Evolutionary conservation across 53 echinoderm and acorn worm species (phyloP).

Genomic region (Arbacia lixula): DNA sequence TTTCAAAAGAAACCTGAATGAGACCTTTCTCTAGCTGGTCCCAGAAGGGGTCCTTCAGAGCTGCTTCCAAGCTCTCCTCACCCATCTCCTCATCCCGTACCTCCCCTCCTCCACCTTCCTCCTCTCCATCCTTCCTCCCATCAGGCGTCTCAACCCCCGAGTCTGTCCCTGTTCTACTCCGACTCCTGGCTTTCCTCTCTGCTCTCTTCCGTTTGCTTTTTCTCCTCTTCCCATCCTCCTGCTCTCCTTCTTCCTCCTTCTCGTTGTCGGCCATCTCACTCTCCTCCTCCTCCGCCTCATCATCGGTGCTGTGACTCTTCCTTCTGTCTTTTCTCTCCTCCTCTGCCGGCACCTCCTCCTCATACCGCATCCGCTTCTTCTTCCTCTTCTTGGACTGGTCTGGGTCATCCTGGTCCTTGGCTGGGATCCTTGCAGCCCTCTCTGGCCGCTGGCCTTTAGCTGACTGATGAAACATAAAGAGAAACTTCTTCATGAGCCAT

Average conservation of each 20-base stretch:
- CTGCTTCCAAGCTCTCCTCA: slow-evolving; percentile 13
- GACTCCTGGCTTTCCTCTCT: slow-evolving; percentile 31
- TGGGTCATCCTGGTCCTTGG: background rate
- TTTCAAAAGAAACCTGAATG: slow-evolving; percentile 57
- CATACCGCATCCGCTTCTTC: slow-evolving; percentile 23
- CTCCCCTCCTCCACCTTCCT: slow-evolving; percentile 17
- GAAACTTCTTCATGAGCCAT: too few relatives aligned
- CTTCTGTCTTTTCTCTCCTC: slow-evolving; percentile 40
- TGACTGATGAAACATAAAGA: background rate
- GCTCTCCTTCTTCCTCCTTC: background rate
- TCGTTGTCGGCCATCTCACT: slow-evolving; percentile 41
- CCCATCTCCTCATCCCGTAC: slow-evolving; percentile 23
- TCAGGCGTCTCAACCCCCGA: background rate
- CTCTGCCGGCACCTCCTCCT: slow-evolving; percentile 26
- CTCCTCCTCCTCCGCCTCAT: background rate
- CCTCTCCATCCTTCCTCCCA: background rate
- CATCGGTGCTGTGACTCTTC: slow-evolving; percentile 37
- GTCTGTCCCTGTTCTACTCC: background rate
- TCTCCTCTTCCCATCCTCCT: slow-evolving; percentile 1
- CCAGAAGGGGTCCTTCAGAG: slow-evolving; percentile 94
- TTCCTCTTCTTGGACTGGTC: slow-evolving; percentile 14
- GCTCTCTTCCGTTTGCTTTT: slow-evolving; percentile 4
- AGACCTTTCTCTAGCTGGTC: slow-evolving; percentile 91
- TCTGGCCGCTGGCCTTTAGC: background rate
- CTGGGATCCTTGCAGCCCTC: background rate